A percentile compares a stretch with the other conserved stretches of the same genome.
phyloP scores from a whole-genome alignment of 2,113 vertebrate species.

The Pituophis catenifer region DNA sequence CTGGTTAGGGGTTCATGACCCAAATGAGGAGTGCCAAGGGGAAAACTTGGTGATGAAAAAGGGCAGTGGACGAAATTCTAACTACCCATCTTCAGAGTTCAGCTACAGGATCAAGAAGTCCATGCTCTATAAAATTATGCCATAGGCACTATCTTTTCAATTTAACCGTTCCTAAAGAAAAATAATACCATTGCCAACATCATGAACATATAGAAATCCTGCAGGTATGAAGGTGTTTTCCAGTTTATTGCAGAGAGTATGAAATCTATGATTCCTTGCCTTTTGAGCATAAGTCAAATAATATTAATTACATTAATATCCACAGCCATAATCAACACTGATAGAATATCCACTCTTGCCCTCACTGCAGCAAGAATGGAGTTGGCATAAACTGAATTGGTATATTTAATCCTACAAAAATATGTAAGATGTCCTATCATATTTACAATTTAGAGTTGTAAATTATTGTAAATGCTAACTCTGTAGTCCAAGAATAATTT shows the following conservation, averaged over 20 bases:
- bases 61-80: background rate
- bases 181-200: background rate
- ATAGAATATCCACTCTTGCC: background rate
- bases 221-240: background rate
- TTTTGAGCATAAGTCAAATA: background rate
- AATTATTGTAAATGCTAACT: background rate
- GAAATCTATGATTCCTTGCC: background rate
- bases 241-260: background rate
- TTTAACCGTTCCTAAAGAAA: background rate
- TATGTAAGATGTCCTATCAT: background rate
- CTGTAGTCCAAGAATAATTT: background rate
- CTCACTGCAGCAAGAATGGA: background rate
- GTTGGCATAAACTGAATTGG: background rate
- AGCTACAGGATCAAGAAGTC: background rate
- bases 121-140: background rate
- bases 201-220: background rate
- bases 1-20: background rate
- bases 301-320: background rate
- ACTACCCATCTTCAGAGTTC: background rate
- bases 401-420: background rate
- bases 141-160: background rate
- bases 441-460: background rate
- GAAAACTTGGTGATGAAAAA: background rate
- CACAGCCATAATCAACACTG: background rate
- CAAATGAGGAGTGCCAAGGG: background rate